A percentile compares a stretch with the other conserved stretches of the same genome.
phyloP scores from a whole-genome alignment of 37 sponge, comb jelly and placozoan genomes.

The Ephydatia muelleri region DNA sequence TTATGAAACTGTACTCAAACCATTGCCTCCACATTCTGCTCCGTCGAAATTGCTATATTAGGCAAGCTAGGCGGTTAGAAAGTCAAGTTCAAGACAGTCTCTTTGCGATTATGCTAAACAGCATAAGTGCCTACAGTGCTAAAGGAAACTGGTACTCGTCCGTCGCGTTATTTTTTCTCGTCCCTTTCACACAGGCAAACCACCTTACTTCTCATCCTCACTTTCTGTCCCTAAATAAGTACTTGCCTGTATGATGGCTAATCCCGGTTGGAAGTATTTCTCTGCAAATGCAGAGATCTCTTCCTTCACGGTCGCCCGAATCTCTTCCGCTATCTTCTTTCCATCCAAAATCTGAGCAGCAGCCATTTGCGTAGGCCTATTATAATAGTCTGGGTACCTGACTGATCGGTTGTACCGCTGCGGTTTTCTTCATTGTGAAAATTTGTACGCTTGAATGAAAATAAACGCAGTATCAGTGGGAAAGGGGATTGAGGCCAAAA shows the following conservation, averaged over 20 bases:
- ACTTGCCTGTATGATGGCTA: slow-evolving; percentile 78
- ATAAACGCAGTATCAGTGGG: too few species aligned
- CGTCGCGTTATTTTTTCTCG: neutral
- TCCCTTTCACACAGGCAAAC: neutral
- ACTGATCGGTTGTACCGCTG: too few species aligned
- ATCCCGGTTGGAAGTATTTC: slow-evolving; percentile 61
- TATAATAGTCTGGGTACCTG: too few species aligned
- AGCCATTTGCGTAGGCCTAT: too few species aligned
- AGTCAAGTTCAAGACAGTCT: too few species aligned
- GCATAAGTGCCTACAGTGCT: neutral
- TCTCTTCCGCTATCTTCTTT: slow-evolving; percentile 76
- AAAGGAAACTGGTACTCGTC: neutral
- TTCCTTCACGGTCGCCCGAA: slow-evolving; percentile 51
- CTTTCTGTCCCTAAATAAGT: neutral
- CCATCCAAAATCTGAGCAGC: slow-evolving; percentile 73
- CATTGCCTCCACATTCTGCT: too few species aligned
- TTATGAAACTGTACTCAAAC: too few species aligned
- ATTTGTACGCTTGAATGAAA: too few species aligned
- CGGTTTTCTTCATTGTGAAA: too few species aligned
- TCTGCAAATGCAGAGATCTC: slow-evolving; percentile 48
- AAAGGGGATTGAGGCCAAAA: too few species aligned
- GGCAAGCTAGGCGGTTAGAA: too few species aligned
- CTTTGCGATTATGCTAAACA: neutral
- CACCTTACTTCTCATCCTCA: neutral
- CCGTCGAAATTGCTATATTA: too few species aligned